Base-by-base conservation (phyloP, 2,113 vertebrate species). In the Dromas ardeola region DNA sequence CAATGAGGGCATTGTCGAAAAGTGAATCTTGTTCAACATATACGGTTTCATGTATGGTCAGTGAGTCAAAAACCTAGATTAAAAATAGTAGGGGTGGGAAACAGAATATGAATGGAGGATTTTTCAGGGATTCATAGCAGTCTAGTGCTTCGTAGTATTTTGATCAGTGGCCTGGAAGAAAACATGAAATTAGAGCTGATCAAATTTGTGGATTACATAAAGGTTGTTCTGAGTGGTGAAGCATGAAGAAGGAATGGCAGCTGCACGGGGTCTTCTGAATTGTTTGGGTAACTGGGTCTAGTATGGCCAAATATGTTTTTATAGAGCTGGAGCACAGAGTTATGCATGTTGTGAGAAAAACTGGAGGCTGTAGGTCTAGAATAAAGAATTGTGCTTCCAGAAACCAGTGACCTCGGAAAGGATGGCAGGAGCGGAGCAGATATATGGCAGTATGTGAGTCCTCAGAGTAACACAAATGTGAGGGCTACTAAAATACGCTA, bases 81-180 rank as follows among this genome's bases (percentile, higher is more conserved):
- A 59, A 63, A 84, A 76, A 27, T n/a, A 69, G 56, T 67, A 56
- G 70, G 61, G 32, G 10, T 85, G 56, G 58, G 27, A 90, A 76
- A 58, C 2, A 32, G 83, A 78, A 72, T 36, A 58, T 86, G 93
- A 96, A 93, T 88, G 81, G 71, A 72, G 65, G 53, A 15, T 50
- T 93, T 89, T 86, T 58, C 36, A 79, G 70, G 83, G 49, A 49
- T 79, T 70, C 86, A 1, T 72, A 79, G 69, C 84, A 81, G 40
- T 81, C 52, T 20, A 21, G 53, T 6, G 49, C 56, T 94, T 81
- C 74, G 88, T 86, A 95, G 80, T 86, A 84, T 95, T 97, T 95
- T 96, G 78, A 40, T 90, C 85, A 88, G 88, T 81, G 95, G 72
- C 67, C 76, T 74, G 74, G 90, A 96, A 94, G 88, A 86, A 94